Conservation (phyloP, 2,797 vertebrate species). For the Enteromius trimaculatus region DNA sequence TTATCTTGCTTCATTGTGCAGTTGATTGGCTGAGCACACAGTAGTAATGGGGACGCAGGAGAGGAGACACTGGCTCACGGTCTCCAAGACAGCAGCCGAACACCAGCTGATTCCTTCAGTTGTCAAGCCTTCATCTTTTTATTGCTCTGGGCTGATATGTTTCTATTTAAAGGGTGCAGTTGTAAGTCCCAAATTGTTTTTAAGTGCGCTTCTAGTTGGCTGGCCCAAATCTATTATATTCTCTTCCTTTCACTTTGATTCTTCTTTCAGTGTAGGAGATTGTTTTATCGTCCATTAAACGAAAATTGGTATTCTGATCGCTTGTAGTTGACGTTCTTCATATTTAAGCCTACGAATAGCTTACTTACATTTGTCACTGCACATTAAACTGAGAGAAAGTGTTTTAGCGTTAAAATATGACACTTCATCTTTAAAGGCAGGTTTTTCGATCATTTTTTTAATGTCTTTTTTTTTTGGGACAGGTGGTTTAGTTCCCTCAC, state of each 20-base stretch:
- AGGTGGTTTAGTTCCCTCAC: slow-evolving; percentile 37
- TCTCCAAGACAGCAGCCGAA: slow-evolving; percentile 4
- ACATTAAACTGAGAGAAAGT: slow-evolving; percentile 7
- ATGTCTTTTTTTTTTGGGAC: slow-evolving; percentile 31
- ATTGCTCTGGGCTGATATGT: slow-evolving; percentile 60
- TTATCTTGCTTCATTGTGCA: slow-evolving; percentile 67
- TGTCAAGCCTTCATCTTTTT: slow-evolving; percentile 68
- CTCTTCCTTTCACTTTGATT: neutral
- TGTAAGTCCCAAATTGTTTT: slow-evolving; percentile 31
- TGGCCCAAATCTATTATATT: neutral
- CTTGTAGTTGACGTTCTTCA: neutral
- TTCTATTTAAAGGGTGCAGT: slow-evolving; percentile 60
- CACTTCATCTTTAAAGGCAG: slow-evolving; percentile 33
- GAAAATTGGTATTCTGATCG: neutral
- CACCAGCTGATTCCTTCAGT: slow-evolving; percentile 62
- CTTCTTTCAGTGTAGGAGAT: neutral
- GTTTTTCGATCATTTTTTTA: slow-evolving; percentile 27
- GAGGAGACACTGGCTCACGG: slow-evolving; percentile 37
- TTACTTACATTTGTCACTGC: neutral
- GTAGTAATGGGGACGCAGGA: slow-evolving; percentile 31
- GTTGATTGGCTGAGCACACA: slow-evolving; percentile 64
- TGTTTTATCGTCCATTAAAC: neutral
- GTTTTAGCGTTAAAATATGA: slow-evolving; percentile 19
- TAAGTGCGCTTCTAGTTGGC: neutral
- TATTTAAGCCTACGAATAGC: slow-evolving; percentile 5